Evolutionary conservation across 2,888 invertebrate genomes (phyloP).

Genomic region (Neoscelio sp.): DNA sequence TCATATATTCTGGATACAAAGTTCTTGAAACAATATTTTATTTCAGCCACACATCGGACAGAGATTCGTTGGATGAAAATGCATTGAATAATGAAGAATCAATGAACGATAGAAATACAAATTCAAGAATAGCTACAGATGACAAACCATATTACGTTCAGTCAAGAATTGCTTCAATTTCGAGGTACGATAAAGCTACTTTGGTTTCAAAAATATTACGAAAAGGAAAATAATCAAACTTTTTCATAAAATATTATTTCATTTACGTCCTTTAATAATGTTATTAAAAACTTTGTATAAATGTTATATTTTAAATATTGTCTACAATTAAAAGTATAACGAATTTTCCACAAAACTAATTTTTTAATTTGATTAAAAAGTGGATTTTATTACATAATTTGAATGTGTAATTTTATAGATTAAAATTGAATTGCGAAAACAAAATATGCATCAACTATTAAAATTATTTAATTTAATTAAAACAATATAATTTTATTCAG

Average conservation of each 20-base stretch:
- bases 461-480: conserved; percentile 36
- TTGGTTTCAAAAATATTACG: too few relatives aligned
- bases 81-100: conserved; percentile 84
- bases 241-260: too few relatives aligned
- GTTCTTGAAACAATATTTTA: conserved; percentile 34
- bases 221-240: background rate
- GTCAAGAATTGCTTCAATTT: conserved; percentile 79
- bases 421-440: too few relatives aligned
- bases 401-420: too few relatives aligned
- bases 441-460: too few relatives aligned
- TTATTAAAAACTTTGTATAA: too few relatives aligned
- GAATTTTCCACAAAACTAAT: too few relatives aligned
- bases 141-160: conserved; percentile 80
- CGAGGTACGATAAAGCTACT: conserved; percentile 75
- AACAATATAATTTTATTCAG: conserved; percentile 71
- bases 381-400: too few relatives aligned
- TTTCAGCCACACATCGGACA: conserved; percentile 87
- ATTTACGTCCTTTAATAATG: too few relatives aligned
- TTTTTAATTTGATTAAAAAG: too few relatives aligned
- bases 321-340: too few relatives aligned
- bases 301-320: too few relatives aligned
- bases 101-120: conserved; percentile 80
- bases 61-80: conserved; percentile 95
- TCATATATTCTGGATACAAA: background rate
- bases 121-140: conserved; percentile 73